Evolutionary conservation across 1,140 invertebrate species (phyloP).

Genomic region (Drosophila nebulosa): DNA sequence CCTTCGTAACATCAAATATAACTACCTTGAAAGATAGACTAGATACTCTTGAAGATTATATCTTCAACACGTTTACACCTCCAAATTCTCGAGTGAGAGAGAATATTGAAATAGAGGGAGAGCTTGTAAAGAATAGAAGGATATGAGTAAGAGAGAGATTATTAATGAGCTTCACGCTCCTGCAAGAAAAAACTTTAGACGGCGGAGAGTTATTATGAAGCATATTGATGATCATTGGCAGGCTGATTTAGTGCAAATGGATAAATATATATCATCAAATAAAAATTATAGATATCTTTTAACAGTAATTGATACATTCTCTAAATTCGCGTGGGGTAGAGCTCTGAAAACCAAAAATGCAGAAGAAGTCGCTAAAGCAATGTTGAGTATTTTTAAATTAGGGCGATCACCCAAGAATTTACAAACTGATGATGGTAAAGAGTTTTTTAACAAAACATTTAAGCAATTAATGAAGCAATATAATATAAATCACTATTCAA

Average conservation of each 20-base stretch:
- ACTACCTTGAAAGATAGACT: neutral
- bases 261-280: constrained; percentile 12
- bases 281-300: constrained; percentile 1
- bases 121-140: neutral
- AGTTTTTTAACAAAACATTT: neutral
- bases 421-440: neutral
- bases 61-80: neutral
- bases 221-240: constrained; percentile 80
- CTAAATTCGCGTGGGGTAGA: neutral
- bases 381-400: constrained; percentile 6
- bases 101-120: neutral
- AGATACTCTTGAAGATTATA: neutral
- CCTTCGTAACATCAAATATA: neutral
- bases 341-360: constrained; percentile 1
- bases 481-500: neutral
- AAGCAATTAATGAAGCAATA: neutral
- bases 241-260: constrained; percentile 80
- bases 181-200: constrained; percentile 71
- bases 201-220: constrained; percentile 65
- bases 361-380: neutral
- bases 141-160: constrained; percentile 7
- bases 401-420: neutral
- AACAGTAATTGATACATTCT: constrained; percentile 23
- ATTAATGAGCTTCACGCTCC: constrained; percentile 16
- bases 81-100: neutral